Conservation (phyloP, 2,797 vertebrate genomes). For the Pempheris klunzingeri region DNA sequence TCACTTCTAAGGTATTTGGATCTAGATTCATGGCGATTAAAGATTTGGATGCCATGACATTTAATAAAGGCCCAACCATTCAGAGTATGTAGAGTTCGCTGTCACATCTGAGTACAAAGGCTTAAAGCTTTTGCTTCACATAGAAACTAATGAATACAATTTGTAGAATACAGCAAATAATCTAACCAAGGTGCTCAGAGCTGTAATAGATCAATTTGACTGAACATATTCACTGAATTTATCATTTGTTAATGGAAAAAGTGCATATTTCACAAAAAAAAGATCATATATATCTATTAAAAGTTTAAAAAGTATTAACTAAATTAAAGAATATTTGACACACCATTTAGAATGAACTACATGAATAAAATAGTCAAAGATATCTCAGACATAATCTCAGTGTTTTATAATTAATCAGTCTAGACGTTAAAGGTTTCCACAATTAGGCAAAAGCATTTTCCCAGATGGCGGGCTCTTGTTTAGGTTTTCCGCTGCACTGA, state of each 20-base stretch:
- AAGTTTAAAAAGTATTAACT: background rate
- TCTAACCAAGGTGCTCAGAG: background rate
- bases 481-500: conserved; percentile 33
- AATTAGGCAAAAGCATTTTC: conserved; percentile 24
- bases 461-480: conserved; percentile 24
- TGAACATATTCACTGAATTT: background rate
- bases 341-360: background rate
- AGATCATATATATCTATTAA: background rate
- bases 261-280: background rate
- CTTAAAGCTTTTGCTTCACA: background rate
- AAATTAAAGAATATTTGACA: background rate
- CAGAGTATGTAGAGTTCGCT: background rate
- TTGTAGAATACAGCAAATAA: background rate
- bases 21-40: background rate
- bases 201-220: background rate
- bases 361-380: too few relatives aligned
- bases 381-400: conserved; percentile 6
- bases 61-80: conserved; percentile 28
- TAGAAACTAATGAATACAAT: background rate
- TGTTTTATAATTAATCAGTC: conserved; percentile 23
- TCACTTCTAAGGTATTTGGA: conserved; percentile 9
- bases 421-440: conserved; percentile 34
- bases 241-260: background rate
- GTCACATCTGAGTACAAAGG: background rate
- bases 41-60: conserved; percentile 18